Evolutionary conservation across 2,113 vertebrate species (phyloP).

Genomic region (Odocoileus virginianus): DNA sequence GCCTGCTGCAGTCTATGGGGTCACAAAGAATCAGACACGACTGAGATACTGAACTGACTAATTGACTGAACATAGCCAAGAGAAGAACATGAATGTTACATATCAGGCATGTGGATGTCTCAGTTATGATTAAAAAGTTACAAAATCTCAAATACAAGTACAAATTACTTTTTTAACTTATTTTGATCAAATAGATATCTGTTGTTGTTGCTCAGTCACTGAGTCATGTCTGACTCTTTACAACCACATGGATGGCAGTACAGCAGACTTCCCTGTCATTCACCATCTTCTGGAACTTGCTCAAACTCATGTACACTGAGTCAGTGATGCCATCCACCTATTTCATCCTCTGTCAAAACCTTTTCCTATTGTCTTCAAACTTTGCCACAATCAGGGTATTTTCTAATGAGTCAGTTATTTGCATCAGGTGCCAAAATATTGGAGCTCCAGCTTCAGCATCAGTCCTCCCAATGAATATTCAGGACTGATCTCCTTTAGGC

Average conservation of each 20-base stretch:
- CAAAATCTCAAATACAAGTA: not conserved
- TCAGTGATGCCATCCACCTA: not conserved
- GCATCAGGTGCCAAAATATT: not conserved
- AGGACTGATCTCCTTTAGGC: not conserved
- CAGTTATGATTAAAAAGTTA: not conserved
- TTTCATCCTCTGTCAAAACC: not conserved
- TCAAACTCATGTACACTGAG: not conserved
- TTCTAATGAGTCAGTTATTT: not conserved
- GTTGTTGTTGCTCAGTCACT: not conserved
- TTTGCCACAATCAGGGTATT: not conserved
- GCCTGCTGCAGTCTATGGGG: not conserved
- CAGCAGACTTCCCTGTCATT: not conserved
- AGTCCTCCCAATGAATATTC: not conserved
- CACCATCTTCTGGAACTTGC: not conserved
- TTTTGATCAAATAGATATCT: not conserved
- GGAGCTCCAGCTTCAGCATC: not conserved
- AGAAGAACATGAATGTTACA: not conserved
- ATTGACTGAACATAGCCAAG: not conserved
- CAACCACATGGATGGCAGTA: not conserved
- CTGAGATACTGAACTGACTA: not conserved
- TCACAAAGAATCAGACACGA: not conserved
- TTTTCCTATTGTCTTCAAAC: not conserved
- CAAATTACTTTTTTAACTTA: not conserved
- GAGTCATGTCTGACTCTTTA: not conserved
- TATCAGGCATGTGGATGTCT: not conserved